Evolutionary conservation across 2,888 invertebrate species (phyloP).

Genomic region (Acronicta leporina): DNA sequence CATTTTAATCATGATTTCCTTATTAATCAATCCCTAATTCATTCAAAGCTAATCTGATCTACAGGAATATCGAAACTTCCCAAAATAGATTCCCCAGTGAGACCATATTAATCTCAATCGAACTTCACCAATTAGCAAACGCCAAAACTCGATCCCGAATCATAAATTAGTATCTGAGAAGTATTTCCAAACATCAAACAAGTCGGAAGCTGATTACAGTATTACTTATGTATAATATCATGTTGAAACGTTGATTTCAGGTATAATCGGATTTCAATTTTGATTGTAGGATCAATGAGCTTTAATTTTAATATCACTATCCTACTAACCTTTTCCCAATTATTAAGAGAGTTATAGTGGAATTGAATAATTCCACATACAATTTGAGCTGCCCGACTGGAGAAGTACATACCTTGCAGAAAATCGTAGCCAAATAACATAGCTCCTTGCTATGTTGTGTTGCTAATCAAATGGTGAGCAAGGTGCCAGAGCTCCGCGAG

Average conservation of each 20-base stretch:
- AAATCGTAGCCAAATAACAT: too few species aligned
- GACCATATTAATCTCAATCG: constrained; percentile 33
- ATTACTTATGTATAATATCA: constrained; percentile 24
- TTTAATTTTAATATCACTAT: neutral
- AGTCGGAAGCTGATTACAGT: constrained; percentile 10
- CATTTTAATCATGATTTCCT: too few species aligned
- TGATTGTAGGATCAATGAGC: constrained; percentile 4
- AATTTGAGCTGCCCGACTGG: too few species aligned
- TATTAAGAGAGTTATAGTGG: too few species aligned
- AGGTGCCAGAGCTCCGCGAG: too few species aligned
- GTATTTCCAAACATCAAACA: constrained; percentile 16
- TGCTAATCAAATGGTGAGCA: too few species aligned
- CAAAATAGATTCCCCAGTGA: neutral
- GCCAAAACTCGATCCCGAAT: constrained; percentile 16
- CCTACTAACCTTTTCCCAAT: too few species aligned
- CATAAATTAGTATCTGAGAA: constrained; percentile 22
- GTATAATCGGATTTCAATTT: constrained; percentile 18
- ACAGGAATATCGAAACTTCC: neutral
- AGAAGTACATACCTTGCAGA: too few species aligned
- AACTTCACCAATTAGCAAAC: constrained; percentile 29
- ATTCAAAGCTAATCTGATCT: neutral
- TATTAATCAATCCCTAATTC: neutral
- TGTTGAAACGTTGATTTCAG: constrained; percentile 8
- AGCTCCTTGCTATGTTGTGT: too few species aligned
- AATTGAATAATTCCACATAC: too few species aligned